Evolutionary conservation across 2,113 vertebrate genomes (phyloP), one percentile per base, ranked within the genome.

Genomic region (Gasterosteus aculeatus): DNA sequence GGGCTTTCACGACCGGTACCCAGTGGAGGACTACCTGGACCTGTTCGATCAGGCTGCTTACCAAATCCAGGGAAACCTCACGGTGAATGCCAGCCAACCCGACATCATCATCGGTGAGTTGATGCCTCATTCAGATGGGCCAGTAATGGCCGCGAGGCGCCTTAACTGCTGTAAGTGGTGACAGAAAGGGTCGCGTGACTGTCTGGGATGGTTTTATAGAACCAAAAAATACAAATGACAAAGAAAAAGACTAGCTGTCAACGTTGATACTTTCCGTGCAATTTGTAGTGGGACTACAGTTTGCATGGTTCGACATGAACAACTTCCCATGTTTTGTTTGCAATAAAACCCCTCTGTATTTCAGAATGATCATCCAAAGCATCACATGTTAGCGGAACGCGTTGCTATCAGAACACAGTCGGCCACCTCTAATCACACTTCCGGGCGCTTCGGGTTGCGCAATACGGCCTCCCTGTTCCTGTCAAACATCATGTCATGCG

Each of bases 11-110:
- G 94, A 96, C 49, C 96, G 95, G 46, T 98, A 96, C 89, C 97
- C 96, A 0, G 94, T 99, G 81, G 96, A 99, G 49, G 96, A 99
- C 90, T 99, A 98, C 81, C 92, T 99, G 70, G 97, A 99, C 47
- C 90, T 99, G 73, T 99, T 99, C 1, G 97, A 99, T 89, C 87
- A 96, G 80, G 96, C 96, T 0, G 96, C 97, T 0, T 95, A 96
- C 69, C 96, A 97, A 87, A 96, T 99, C 81, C 96, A 97, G 73
- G 92, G 94, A 0, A 94, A 94, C 60, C 87, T 96, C 75, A 94
- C 93, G 81, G 87, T 90, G 0, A 90, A 95, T 5, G 65, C 70
- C 29, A 78, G 79, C 65, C 88, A 77, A 64, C 92, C 84, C 39
- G 87, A 87, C 47, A 94, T 97, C 78, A 89, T 96, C 49, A 97